Base-by-base conservation (phyloP, 2,113 vertebrate species). In the Gambusia affinis region DNA sequence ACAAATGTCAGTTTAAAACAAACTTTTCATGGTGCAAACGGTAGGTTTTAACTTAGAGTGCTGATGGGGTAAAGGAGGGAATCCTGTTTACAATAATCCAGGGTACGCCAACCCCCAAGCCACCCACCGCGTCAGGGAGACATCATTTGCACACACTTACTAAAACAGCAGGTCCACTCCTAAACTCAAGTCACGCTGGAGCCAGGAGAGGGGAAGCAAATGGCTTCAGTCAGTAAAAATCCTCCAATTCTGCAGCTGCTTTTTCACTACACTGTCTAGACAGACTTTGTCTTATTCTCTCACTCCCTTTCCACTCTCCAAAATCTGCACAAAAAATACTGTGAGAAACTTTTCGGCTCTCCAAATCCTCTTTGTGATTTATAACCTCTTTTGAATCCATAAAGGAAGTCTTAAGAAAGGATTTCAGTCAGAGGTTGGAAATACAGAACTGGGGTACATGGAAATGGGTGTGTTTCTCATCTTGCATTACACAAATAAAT, bases 181-280 rank as follows among this genome's bases (percentile, higher is more conserved):
- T 62, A 65, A 22, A 29, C 19, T 42, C 27, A 60, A n/a, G 44
- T 62, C 35, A 67, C 17, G 66, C 60, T 11, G 35, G 35, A 42
- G 39, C 37, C 10, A 44, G 75, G 78, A 67, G 67, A 86, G 76
- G 87, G 83, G 70, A 80, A 87, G 75, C 73, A 92, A 89, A 90
- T 80, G 88, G 75, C 60, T 76, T 7, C 15, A 78, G 65, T 64
- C 78, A 82, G 76, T 81, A 86, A 91, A 92, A 77, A 12, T 30
- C 24, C 76, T 73, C 35, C 64, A 84, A 64, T 66, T 81, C 69
- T 79, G 81, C 73, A 72, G 63, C 82, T 75, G 83, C 42, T 72
- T 69, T 86, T 80, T 82, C 78, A 64, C 75, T 76, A 22, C 35
- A 0, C 73, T 3, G 81, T 91, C 90, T 90, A 90, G 88, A 89